These are phyloP conservation scores for Neofelis nebulosa DNA, from an alignment of 2,113 vertebrate species.

Conservation along the genomic window DNA sequence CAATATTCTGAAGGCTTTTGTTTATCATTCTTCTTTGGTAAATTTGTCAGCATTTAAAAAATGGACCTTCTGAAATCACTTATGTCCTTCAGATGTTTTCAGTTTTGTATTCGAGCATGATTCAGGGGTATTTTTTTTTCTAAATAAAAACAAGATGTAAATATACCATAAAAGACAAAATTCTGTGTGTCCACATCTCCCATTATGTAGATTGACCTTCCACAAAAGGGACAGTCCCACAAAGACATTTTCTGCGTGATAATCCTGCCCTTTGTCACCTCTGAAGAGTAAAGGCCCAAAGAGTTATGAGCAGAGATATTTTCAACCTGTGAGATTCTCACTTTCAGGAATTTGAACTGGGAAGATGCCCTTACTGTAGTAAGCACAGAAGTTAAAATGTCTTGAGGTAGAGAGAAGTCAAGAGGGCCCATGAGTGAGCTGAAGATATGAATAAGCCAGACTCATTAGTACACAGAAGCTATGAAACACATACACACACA, in stretches of 20 bases:
- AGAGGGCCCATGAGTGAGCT: background rate
- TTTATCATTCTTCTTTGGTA: background rate
- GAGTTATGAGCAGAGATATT: background rate
- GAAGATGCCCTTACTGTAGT: background rate
- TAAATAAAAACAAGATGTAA: background rate
- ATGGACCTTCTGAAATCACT: background rate
- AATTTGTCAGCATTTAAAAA: background rate
- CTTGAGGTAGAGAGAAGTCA: background rate
- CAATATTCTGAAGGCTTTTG: slow-evolving; percentile 10
- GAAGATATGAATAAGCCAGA: background rate
- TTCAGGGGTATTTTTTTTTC: background rate
- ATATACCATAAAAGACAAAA: background rate
- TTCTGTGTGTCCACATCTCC: background rate
- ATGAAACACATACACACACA: background rate
- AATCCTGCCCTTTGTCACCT: background rate
- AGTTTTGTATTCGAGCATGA: background rate
- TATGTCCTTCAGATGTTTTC: background rate
- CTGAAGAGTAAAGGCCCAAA: background rate
- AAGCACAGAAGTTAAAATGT: background rate
- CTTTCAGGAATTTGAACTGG: background rate
- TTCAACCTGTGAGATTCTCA: background rate
- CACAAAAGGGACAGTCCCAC: background rate
- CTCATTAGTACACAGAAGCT: background rate
- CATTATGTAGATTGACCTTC: background rate
- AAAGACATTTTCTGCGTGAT: background rate